Evolutionary conservation across 2,797 vertebrate species (phyloP).

Genomic region (Podargus strigoides): DNA sequence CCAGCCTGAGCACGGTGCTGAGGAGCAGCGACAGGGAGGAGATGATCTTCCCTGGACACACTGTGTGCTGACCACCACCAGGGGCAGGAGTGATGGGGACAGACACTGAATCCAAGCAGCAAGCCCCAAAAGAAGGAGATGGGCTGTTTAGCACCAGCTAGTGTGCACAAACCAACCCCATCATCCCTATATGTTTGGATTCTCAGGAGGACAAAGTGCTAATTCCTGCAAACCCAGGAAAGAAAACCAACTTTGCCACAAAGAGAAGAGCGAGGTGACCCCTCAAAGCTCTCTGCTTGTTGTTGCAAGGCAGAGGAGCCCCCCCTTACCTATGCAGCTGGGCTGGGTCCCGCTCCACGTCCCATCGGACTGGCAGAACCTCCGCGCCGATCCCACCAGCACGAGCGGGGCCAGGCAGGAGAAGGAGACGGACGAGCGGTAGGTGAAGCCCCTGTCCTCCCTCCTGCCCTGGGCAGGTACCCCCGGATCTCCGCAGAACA

Average conservation of each 20-base stretch:
- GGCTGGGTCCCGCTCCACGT: constrained; percentile 95
- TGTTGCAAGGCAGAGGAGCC: accelerated
- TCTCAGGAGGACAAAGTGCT: background rate
- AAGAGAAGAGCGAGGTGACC: accelerated
- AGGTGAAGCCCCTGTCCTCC: constrained; percentile 94
- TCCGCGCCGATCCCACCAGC: constrained; percentile 88
- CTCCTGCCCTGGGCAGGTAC: constrained; percentile 85
- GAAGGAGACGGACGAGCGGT: constrained; percentile 92
- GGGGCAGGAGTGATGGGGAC: background rate
- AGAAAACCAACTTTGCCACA: background rate
- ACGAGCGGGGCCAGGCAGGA: constrained; percentile 87
- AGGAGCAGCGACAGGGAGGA: background rate
- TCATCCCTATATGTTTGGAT: accelerated
- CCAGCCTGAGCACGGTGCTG: background rate
- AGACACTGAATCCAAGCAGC: background rate
- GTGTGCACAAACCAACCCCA: background rate
- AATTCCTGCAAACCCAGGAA: background rate
- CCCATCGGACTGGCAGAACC: constrained; percentile 95
- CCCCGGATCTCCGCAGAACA: constrained; percentile 96
- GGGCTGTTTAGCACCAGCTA: background rate
- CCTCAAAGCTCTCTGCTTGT: background rate
- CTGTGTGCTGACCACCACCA: accelerated
- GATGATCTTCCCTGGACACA: accelerated
- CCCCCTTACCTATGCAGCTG: constrained; percentile 89
- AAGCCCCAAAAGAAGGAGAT: background rate